phyloP scores from a whole-genome alignment of 2,797 vertebrate genomes.

The Cheirogaleus major region DNA sequence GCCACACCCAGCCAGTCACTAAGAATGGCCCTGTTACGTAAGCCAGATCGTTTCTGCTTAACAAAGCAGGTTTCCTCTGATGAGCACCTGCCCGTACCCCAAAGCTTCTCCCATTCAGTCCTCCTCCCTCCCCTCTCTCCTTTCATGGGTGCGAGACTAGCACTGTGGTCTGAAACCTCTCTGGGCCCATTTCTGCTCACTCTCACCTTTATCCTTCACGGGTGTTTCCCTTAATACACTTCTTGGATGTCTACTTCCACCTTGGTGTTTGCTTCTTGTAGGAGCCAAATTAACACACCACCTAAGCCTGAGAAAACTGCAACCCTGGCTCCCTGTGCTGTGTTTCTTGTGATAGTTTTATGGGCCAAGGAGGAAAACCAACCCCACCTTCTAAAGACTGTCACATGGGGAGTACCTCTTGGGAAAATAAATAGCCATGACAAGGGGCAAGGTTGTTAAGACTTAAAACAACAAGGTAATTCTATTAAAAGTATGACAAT shows the following conservation, averaged over 20 bases:
- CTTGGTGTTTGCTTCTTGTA: background rate
- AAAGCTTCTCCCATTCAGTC: background rate
- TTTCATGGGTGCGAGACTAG: background rate
- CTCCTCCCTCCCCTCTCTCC: background rate
- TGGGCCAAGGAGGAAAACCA: background rate
- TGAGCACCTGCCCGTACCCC: background rate
- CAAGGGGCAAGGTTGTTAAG: background rate
- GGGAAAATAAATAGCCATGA: background rate
- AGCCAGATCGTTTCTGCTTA: background rate
- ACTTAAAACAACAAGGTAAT: background rate
- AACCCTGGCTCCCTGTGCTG: background rate
- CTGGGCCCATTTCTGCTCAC: background rate
- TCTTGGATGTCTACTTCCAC: background rate
- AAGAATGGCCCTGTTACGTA: background rate
- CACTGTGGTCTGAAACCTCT: background rate
- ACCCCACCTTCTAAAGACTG: background rate
- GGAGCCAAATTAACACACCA: background rate
- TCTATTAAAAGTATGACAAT: background rate
- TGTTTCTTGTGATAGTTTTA: background rate
- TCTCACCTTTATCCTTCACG: background rate
- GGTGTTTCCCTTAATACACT: background rate
- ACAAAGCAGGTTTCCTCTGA: background rate
- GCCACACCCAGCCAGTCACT: background rate
- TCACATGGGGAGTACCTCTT: accelerated
- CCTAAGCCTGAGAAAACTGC: background rate